phyloP scores from a whole-genome alignment of 35 echinoderm and acorn worm genomes.

The Apostichopus californicus region DNA sequence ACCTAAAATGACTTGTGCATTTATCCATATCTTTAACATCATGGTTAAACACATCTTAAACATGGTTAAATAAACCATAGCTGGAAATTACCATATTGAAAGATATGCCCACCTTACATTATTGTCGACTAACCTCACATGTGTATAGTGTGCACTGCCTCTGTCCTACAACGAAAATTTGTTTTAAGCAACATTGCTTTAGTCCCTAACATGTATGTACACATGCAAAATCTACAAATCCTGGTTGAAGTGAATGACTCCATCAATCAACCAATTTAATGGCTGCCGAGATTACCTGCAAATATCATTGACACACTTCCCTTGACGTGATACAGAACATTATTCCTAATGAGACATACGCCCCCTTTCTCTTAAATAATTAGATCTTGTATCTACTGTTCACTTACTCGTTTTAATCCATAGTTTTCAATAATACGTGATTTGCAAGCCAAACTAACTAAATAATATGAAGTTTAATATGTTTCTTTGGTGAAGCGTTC shows the following conservation, averaged over 20 bases:
- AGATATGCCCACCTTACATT: neutral
- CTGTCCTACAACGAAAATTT: neutral
- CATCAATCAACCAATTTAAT: neutral
- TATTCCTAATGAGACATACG: neutral
- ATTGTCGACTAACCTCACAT: neutral
- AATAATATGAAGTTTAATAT: conserved; percentile 26
- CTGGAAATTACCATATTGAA: neutral
- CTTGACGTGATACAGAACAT: neutral
- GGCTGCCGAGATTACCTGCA: conserved; percentile 4
- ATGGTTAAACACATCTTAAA: too few relatives aligned
- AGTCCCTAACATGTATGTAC: neutral
- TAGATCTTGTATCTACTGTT: neutral
- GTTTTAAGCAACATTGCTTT: neutral
- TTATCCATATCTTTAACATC: neutral
- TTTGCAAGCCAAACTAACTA: conserved; percentile 52
- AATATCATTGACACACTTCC: conserved; percentile 9
- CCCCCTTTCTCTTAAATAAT: neutral
- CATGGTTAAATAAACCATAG: neutral
- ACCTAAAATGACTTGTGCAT: too few relatives aligned
- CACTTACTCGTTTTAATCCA: neutral
- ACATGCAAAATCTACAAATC: conserved; percentile 68
- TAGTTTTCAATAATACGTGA: neutral
- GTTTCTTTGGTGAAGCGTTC: neutral
- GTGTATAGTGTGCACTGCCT: neutral
- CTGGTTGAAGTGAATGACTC: conserved; percentile 9